phyloP scores from a whole-genome alignment of 1,140 invertebrate species.

The Amphibalanus amphitrite region DNA sequence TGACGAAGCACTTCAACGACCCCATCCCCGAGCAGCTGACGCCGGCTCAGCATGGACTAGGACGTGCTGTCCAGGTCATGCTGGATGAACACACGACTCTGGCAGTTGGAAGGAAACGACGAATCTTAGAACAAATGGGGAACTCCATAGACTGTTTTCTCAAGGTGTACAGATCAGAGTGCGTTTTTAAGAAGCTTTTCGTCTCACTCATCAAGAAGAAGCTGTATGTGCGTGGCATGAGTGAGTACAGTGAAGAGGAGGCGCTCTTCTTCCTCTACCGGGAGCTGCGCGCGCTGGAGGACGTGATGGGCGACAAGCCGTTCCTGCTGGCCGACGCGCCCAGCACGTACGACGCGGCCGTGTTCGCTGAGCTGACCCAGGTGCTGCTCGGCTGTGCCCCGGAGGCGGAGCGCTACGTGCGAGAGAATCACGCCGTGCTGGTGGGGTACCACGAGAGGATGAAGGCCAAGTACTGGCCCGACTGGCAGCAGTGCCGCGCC shows the following conservation, averaged over 20 bases:
- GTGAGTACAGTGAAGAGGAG: slow-evolving; percentile 8
- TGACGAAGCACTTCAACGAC: slow-evolving; percentile 11
- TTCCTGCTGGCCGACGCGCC: not conserved
- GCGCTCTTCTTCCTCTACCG: slow-evolving; percentile 8
- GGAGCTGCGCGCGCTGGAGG: slow-evolving; percentile 10
- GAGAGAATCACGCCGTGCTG: slow-evolving; percentile 17
- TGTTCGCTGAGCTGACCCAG: not conserved
- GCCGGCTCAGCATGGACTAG: slow-evolving; percentile 8
- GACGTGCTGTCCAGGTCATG: slow-evolving; percentile 14
- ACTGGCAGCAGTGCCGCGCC: slow-evolving; percentile 24
- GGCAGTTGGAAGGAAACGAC: not conserved
- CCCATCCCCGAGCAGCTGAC: slow-evolving; percentile 4
- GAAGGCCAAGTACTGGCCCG: slow-evolving; percentile 24
- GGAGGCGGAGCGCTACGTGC: not conserved
- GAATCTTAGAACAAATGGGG: not conserved
- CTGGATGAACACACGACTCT: slow-evolving; percentile 15
- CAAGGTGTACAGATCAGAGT: not conserved
- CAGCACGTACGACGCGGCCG: not conserved
- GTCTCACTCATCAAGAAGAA: not conserved
- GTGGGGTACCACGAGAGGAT: slow-evolving; percentile 23
- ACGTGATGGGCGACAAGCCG: slow-evolving; percentile 6
- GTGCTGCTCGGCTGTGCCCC: not conserved
- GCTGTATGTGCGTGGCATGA: slow-evolving; percentile 7
- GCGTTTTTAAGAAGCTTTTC: not conserved
- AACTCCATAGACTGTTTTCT: not conserved